A percentile compares a stretch with the other conserved stretches of the same genome.
phyloP scores from a whole-genome alignment of 2,113 vertebrate genomes.

The Canis aureus region DNA sequence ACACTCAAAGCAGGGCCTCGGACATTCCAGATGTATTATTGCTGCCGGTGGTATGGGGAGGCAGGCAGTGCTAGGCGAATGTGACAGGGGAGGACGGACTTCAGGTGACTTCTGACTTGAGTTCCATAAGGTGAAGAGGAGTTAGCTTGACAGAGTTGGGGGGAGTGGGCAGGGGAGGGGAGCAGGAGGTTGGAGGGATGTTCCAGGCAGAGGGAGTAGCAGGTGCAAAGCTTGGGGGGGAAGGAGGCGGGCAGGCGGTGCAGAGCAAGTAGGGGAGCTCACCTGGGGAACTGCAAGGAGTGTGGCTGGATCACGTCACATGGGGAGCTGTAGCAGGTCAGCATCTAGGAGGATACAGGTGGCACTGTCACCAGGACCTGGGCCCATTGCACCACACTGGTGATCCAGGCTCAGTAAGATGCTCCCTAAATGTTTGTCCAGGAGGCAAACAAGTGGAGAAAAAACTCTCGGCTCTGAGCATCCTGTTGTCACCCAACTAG shows the following conservation, averaged over 20 bases:
- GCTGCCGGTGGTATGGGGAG: background rate
- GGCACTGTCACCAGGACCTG: background rate
- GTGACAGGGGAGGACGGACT: background rate
- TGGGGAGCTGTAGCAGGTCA: background rate
- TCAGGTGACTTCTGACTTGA: background rate
- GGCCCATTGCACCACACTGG: background rate
- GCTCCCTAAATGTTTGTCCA: background rate
- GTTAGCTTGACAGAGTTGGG: background rate
- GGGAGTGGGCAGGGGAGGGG: background rate
- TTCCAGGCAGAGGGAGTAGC: background rate
- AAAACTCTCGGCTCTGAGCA: background rate
- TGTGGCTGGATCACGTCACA: background rate
- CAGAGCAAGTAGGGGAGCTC: background rate
- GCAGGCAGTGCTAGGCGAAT: rapidly evolving
- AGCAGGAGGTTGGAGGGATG: background rate
- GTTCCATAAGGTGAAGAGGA: background rate
- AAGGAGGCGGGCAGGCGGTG: too few relatives aligned
- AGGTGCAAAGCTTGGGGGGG: background rate
- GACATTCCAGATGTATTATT: background rate
- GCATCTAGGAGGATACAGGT: background rate
- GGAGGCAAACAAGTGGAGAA: background rate
- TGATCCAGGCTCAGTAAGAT: background rate
- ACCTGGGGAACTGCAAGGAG: background rate
- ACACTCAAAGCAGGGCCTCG: background rate
- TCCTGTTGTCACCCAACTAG: background rate